Evolutionary conservation across 2,113 vertebrate genomes (phyloP), one percentile per base, ranked within the genome.

Genomic region (Lophius piscatorius): DNA sequence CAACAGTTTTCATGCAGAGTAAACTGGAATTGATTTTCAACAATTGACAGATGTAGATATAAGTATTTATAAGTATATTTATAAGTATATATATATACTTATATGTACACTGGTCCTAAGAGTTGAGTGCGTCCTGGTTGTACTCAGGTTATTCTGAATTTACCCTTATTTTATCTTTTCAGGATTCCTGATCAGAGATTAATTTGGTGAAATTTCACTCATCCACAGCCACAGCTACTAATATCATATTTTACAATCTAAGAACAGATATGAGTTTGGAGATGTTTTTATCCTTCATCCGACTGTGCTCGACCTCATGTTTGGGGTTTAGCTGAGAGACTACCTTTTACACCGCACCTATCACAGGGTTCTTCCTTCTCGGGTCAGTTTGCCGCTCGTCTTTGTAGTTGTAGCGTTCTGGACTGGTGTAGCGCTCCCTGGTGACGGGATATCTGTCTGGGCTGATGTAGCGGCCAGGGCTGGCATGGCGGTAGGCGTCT

Each of bases 281-380:
- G 21, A 6, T 40, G 41, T 36, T 51, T 47, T 38, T 22, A 35
- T 22, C 18, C n/a, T 47, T 33, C 45, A 14, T 42, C 2, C n/a
- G n/a, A 31, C 7, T 51, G 23, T 42, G 4, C 16, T 21, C 31
- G 17, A 9, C 35, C 4, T 11, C 1, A 18, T 22, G 18, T 34
- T 8, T 14, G 1, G 41, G 36, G 16, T 21, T 2, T 63, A 13
- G 2, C 24, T 29, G 45, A 9, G 14, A 16, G 13, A 13, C 29
- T 2, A 16, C 28, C 3, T 13, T 47, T 14, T 91, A 98, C 77
- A 98, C 94, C 0, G 94, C 94, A 26, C 93, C 94, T 4, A 97
- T 96, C 91, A 94, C 72, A 13, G 94, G 82, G 72, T 93, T 95
- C 87, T 97, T 98, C 80, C 92, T 92, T 67, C 93, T 87, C 6